Conservation (phyloP, 1,140 invertebrate genomes). For the Nomia melanderi region DNA sequence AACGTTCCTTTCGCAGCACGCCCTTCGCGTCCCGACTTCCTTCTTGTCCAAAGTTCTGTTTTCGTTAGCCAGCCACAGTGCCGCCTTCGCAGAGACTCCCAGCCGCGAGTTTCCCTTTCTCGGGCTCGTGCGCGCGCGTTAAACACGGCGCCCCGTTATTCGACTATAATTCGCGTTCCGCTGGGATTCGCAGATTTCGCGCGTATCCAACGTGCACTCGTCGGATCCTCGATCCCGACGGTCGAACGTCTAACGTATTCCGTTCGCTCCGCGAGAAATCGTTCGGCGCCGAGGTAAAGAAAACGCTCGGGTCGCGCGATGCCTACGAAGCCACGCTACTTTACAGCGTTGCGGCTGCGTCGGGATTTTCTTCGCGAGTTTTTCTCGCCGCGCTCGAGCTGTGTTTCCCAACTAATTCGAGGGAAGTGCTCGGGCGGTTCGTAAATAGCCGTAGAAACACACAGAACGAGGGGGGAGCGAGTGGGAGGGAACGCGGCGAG, state of each 20-base stretch:
- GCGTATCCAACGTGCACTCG: no score
- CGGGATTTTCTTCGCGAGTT: slow-evolving; percentile 52
- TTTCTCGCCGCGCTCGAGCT: slow-evolving; percentile 51
- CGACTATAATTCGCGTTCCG: no score
- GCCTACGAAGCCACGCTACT: slow-evolving; percentile 7
- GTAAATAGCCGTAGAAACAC: slow-evolving; percentile 63
- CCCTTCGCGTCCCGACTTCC: slow-evolving; percentile 14
- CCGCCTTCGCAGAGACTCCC: no score
- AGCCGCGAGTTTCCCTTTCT: no score
- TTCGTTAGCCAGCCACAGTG: slow-evolving; percentile 20
- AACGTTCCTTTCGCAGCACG: slow-evolving; percentile 42
- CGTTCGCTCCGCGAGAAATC: no score
- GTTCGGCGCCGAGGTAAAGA: no score
- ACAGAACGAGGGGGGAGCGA: slow-evolving; percentile 27
- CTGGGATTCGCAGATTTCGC: no score
- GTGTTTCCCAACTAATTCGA: slow-evolving; percentile 64
- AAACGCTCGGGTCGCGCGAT: slow-evolving; percentile 10
- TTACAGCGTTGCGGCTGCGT: slow-evolving; percentile 19
- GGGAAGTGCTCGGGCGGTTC: slow-evolving; percentile 62
- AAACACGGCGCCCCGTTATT: no score
- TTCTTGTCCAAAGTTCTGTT: slow-evolving; percentile 25
- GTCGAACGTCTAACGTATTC: no score
- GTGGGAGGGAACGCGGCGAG: background rate
- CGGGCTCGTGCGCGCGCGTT: no score
- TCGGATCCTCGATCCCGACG: no score